Percentiles rank a stretch among this genome's conserved stretches.
These are phyloP conservation scores for Sceloporus tristichus DNA, from an alignment of 2,113 vertebrate genomes.

Conservation along the genomic window DNA sequence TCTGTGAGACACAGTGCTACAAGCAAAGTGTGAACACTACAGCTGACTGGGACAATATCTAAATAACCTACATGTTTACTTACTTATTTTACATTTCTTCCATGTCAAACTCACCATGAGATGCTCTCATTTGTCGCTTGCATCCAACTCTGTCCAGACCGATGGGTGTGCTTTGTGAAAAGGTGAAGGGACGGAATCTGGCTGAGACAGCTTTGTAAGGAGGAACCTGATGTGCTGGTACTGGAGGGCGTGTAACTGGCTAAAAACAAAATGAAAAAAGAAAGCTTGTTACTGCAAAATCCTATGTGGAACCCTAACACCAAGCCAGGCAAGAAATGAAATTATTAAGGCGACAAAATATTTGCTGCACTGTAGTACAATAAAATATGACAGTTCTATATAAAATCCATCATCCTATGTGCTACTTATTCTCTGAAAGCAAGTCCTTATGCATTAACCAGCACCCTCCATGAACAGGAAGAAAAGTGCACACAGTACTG, in stretches of 20 bases:
- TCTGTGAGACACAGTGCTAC: neutral
- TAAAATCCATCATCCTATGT: neutral
- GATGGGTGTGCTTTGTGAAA: conserved; percentile 96
- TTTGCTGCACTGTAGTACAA: conserved; percentile 4
- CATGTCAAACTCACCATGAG: conserved; percentile 84
- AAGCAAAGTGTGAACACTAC: neutral
- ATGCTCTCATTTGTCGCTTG: conserved; percentile 83
- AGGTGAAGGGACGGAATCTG: conserved; percentile 86
- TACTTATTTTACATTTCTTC: neutral
- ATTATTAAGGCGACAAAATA: conserved; percentile 22
- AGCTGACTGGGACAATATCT: neutral
- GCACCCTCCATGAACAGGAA: neutral
- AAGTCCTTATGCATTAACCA: neutral
- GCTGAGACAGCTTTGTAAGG: conserved; percentile 93
- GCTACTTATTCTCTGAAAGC: neutral
- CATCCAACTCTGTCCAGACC: conserved; percentile 92
- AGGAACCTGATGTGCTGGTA: conserved; percentile 92
- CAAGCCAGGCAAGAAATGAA: conserved; percentile 27
- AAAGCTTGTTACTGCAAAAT: conserved; percentile 53
- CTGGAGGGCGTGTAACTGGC: conserved; percentile 86
- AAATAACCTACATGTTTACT: neutral
- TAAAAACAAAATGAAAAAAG: conserved; percentile 73
- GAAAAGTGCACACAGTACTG: neutral
- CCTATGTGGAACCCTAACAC: conserved; percentile 42
- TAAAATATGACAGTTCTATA: neutral